These are phyloP conservation scores for Drosophila mimica DNA, from an alignment of 2,888 invertebrate genomes.

Conservation along the genomic window DNA sequence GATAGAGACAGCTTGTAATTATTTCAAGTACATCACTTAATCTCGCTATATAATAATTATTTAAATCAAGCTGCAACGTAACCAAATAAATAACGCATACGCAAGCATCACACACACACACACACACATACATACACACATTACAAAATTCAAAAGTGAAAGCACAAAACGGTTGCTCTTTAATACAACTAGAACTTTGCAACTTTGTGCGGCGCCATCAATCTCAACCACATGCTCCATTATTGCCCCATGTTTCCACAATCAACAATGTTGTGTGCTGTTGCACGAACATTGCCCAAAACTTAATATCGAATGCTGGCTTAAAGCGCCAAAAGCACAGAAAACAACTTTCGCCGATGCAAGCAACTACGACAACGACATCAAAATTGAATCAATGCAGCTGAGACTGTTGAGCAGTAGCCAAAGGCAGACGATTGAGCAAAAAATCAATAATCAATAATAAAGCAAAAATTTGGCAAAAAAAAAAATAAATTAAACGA, in stretches of 20 bases:
- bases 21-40: neutral
- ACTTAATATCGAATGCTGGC: constrained; percentile 40
- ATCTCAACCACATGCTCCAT: constrained; percentile 19
- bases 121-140: neutral
- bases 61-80: neutral
- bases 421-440: constrained; percentile 23
- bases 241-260: constrained; percentile 11
- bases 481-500: constrained; percentile 36
- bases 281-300: constrained; percentile 30
- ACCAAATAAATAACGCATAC: neutral
- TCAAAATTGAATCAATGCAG: constrained; percentile 9
- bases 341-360: constrained; percentile 1
- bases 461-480: constrained; percentile 56
- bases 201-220: constrained; percentile 8
- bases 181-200: constrained; percentile 43
- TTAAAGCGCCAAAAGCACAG: constrained; percentile 39
- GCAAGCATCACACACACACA: too few species aligned
- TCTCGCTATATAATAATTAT: neutral
- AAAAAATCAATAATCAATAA: constrained; percentile 79
- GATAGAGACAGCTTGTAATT: neutral
- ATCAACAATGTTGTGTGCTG: constrained; percentile 13
- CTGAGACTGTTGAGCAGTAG: constrained; percentile 11
- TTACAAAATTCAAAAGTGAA: constrained; percentile 31
- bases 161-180: constrained; percentile 16
- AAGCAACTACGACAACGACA: neutral